These are phyloP conservation scores for Lophotriccus pileatus DNA, from an alignment of 2,797 vertebrate genomes.

Conservation along the genomic window DNA sequence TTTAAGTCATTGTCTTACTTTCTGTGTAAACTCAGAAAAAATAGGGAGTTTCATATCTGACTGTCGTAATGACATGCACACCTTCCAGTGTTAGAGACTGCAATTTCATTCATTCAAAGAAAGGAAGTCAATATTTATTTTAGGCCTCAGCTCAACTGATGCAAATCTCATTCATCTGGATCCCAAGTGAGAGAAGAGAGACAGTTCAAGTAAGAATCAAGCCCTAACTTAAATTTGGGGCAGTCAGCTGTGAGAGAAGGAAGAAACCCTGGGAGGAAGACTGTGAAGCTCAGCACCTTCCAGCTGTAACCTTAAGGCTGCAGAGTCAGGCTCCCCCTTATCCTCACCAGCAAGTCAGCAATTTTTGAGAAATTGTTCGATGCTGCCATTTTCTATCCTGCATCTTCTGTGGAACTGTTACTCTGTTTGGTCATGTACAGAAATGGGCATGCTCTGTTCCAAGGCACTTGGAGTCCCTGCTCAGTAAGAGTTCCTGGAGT, in stretches of 20 bases:
- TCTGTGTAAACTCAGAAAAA: not conserved
- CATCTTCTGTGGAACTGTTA: not conserved
- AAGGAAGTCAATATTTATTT: not conserved
- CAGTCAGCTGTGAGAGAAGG: not conserved
- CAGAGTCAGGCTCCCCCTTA: not conserved
- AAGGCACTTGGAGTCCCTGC: not conserved
- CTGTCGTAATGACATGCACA: not conserved
- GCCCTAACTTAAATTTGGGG: not conserved
- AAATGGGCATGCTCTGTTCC: not conserved
- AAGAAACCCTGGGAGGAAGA: not conserved
- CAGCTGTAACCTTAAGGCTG: not conserved
- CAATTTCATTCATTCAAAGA: not conserved
- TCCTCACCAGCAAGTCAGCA: not conserved
- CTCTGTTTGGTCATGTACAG: not conserved
- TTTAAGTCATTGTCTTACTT: not conserved
- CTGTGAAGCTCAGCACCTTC: not conserved
- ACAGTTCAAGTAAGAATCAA: not conserved
- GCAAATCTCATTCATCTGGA: not conserved
- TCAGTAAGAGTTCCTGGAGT: not conserved
- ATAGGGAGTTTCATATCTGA: not conserved
- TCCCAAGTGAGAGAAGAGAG: not conserved
- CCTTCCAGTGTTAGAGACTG: not conserved
- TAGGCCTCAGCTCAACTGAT: not conserved
- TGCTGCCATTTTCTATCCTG: not conserved
- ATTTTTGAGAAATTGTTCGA: not conserved